Base-by-base conservation (phyloP, 2,797 vertebrate genomes). In the Bradypodion pumilum region DNA sequence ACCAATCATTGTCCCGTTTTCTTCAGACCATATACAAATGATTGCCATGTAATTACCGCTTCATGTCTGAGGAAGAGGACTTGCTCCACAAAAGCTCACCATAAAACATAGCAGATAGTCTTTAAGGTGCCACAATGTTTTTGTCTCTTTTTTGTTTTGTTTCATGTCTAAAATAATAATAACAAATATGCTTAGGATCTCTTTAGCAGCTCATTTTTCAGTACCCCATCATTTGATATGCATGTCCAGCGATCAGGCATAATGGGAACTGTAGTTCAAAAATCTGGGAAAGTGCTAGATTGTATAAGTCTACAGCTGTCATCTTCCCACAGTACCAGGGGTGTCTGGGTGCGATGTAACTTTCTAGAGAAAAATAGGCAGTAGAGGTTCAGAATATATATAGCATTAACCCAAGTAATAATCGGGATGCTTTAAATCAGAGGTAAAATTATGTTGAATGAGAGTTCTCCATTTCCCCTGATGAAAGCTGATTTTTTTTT, bases 401-500 rank as follows among this genome's bases (percentile, higher is more conserved):
- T 9, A 29, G 25, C 35, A 66, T 75, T 56, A 27, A 66, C 37
- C n/a, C 59, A 82, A 68, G 49, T 6, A 37, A 40, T 56, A 52
- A 52, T 19, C 75, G 46, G 46, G 62, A 42, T 52, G 74, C 32
- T 37, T 62, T 65, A 65, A 74, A 49, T 75, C 23, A 16, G 62
- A 80, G 66, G 35, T 56, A 66, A 69, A 80, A 56, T 75, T 83
- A 68, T 75, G 21, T 74, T 16, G 25, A 65, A 46, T 16, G 9
- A 1, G 1, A 10, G 63, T 8, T 42, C 63, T 49, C 29, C 7
- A 56, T 62, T 83, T 83, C 49, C 12, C 46, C 85, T 80, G 88
- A 63, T 52, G 37, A 40, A 81, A 66, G 59, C 52, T 73, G 68
- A 74, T 74, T 37, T 35, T 37, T 35, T 37, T 35, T 85, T 85